A percentile compares a stretch with the other conserved stretches of the same genome.
Conservation (phyloP, 2,113 vertebrate species). For the Triplophysa rosa region DNA sequence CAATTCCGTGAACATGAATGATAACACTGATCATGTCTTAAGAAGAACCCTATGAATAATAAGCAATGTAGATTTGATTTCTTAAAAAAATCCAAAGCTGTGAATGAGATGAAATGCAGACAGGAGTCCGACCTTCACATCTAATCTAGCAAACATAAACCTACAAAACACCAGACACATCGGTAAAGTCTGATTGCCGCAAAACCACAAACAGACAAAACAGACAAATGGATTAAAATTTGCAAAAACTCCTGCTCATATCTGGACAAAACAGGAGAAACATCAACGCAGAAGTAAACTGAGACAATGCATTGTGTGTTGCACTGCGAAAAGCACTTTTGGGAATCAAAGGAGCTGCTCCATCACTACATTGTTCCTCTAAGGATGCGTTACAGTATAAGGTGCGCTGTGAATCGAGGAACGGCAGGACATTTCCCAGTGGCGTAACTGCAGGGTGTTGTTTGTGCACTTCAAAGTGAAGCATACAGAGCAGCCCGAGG, state of each 20-base stretch:
- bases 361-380: not conserved
- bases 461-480: constrained; percentile 30
- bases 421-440: not conserved
- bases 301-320: not conserved
- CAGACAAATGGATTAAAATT: not conserved
- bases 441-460: constrained; percentile 24
- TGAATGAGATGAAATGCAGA: no score
- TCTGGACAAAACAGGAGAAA: not conserved
- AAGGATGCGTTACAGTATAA: not conserved
- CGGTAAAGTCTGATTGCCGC: not conserved
- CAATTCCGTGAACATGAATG: no score
- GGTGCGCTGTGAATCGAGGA: not conserved
- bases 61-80: no score
- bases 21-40: not conserved
- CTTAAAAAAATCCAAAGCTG: no score
- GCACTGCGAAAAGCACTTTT: not conserved
- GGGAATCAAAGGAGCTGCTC: not conserved
- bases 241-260: not conserved
- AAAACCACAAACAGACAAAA: no score
- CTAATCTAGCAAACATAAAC: no score
- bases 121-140: no score
- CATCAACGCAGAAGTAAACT: not conserved
- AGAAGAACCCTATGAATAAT: no score
- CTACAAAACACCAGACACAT: no score
- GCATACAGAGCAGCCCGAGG: constrained; percentile 22